Base-by-base conservation (phyloP, 2,888 invertebrate species). In the Chromoteleia sp. region DNA sequence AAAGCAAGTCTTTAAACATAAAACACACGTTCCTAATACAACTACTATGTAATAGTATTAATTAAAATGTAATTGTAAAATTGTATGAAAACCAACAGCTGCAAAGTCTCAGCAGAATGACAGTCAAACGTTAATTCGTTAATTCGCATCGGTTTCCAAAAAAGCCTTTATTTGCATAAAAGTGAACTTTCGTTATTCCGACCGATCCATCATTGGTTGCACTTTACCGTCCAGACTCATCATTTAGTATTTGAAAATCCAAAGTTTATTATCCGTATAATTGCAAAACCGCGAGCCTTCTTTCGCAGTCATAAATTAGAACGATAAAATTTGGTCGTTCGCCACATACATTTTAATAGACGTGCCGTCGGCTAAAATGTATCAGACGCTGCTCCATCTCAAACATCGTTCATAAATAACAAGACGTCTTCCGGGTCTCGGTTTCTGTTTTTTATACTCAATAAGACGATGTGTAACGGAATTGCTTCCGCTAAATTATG, bases 181-280 rank as follows among this genome's bases (percentile, higher is more conserved):
- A 33, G 10, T 1, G 3, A 5, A 33, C 2, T 29, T 29, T 10
- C 15, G 43, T 15, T 29, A 15, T 61, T 45, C 12, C 45, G n/a
- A 48, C 12, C 30, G 19, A 61, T 48, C 14, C 17, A 63, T 59
- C 58, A 41, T 41, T 39, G 33, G 7, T 17, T 29, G 43, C 12
- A 33, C 6, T 43, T 41, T 48, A 45, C 43, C 17, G 15, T 6
- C 33, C 17, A 6, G 21, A 10, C 36, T 19, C 21, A 21, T 36
- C 19, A 48, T 63, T 63, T 48, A 33, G 5, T 15, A 33, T 63
- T 45, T 50, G 36, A 36, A 33, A 48, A 65, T 65, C 63, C 21
- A 65, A 65, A 68, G 68, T 68, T 68, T 29, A 68, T 68, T 67
- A 54, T 52, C 67, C 67, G 67, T 52, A 54, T 67, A 67, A 67